These are phyloP conservation scores for Tragelaphus strepsiceros DNA, from an alignment of 2,113 vertebrate species.

Conservation along the genomic window DNA sequence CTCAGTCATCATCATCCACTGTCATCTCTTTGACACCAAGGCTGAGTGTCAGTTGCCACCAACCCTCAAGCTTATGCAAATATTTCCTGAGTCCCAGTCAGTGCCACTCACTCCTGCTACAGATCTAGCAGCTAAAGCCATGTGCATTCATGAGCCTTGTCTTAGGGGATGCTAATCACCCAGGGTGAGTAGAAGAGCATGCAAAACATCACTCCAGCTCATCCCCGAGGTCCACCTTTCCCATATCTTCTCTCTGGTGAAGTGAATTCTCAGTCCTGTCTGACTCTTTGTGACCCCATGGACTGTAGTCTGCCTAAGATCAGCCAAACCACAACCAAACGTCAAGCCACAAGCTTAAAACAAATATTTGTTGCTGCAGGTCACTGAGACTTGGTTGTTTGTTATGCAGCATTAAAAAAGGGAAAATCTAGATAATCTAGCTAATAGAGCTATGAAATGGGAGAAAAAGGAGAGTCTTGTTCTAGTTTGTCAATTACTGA, in stretches of 20 bases:
- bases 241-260: background rate
- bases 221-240: fast-evolving
- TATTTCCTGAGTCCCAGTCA: background rate
- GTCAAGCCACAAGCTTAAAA: background rate
- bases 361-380: background rate
- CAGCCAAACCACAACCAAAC: background rate
- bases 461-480: background rate
- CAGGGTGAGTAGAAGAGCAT: background rate
- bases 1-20: background rate
- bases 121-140: background rate
- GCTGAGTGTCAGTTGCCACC: background rate
- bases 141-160: background rate
- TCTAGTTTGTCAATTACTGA: background rate
- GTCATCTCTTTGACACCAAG: background rate
- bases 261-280: background rate
- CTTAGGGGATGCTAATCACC: fast-evolving
- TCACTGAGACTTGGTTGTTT: background rate
- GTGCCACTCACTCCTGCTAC: background rate
- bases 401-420: background rate
- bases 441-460: background rate
- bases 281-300: background rate
- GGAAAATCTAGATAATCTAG: background rate
- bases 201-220: fast-evolving
- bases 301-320: background rate
- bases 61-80: fast-evolving